Percentiles rank a stretch among this genome's conserved stretches.
phyloP scores from a whole-genome alignment of 2,113 vertebrate genomes.

The Phainopepla nitens region DNA sequence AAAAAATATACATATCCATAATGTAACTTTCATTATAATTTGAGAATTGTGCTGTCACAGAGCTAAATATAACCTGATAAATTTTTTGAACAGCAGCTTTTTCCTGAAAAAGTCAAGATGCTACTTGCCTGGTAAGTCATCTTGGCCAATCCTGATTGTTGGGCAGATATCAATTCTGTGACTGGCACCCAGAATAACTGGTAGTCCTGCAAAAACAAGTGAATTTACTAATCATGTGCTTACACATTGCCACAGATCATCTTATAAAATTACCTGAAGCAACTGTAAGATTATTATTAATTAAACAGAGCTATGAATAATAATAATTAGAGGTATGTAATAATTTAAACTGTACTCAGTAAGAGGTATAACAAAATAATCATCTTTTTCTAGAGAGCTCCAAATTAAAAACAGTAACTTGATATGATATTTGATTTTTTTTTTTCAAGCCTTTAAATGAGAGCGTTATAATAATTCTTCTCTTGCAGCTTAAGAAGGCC shows the following conservation, averaged over 20 bases:
- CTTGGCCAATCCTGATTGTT: constrained; percentile 74
- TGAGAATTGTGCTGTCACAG: neutral
- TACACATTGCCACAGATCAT: neutral
- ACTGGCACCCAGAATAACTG: constrained; percentile 72
- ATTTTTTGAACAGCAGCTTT: neutral
- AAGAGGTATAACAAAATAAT: neutral
- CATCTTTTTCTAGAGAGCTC: neutral
- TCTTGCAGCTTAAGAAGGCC: neutral
- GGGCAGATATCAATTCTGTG: constrained; percentile 76
- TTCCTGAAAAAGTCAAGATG: neutral
- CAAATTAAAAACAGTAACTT: neutral
- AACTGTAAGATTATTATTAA: neutral
- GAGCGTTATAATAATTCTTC: neutral
- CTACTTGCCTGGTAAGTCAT: constrained; percentile 83
- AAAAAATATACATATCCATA: neutral
- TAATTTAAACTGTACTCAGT: neutral
- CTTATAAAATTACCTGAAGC: neutral
- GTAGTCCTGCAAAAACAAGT: constrained; percentile 72
- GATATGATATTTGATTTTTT: neutral
- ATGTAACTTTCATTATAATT: neutral
- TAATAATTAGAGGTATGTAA: neutral
- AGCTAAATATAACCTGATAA: neutral
- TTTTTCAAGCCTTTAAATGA: neutral
- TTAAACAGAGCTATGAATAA: neutral
- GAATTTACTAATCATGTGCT: neutral